Percentiles rank a stretch among this genome's conserved stretches.
Conservation (phyloP, 1,140 invertebrate species). For the Drosophila sturtevanti region DNA sequence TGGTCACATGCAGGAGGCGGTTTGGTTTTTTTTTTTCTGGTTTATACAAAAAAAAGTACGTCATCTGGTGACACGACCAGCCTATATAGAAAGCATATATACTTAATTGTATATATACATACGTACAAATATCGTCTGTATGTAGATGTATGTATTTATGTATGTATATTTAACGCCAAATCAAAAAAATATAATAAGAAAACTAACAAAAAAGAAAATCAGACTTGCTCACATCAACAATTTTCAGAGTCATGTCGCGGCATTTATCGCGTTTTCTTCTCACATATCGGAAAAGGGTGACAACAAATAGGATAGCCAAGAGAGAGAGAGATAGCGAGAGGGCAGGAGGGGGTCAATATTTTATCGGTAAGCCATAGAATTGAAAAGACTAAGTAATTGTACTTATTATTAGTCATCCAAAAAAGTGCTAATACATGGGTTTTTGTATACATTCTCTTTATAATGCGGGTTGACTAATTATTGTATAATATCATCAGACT, state of each 20-base stretch:
- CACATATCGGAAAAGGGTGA: background rate
- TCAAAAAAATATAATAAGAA: background rate
- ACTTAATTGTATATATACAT: constrained; percentile 4
- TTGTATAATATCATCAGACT: no score
- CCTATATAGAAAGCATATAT: constrained; percentile 18
- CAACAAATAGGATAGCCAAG: background rate
- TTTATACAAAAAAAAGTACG: constrained; percentile 41
- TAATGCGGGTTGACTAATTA: no score
- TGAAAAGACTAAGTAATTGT: constrained; percentile 10
- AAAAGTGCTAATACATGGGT: background rate
- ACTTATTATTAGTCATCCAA: constrained; percentile 22
- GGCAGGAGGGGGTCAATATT: background rate
- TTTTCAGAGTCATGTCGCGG: constrained; percentile 8
- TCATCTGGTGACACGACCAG: constrained; percentile 56
- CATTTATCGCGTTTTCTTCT: constrained; percentile 33
- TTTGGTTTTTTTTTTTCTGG: background rate
- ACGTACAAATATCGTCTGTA: no score
- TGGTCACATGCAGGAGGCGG: constrained; percentile 33
- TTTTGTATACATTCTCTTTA: no score
- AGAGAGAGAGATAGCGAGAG: no score
- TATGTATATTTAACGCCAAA: constrained; percentile 18
- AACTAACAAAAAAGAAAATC: constrained; percentile 2
- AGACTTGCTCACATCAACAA: background rate
- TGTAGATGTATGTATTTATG: constrained; percentile 4
- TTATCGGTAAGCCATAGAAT: background rate